These are phyloP conservation scores for Helostoma temminkii DNA, from an alignment of 2,797 vertebrate genomes.

Conservation along the genomic window DNA sequence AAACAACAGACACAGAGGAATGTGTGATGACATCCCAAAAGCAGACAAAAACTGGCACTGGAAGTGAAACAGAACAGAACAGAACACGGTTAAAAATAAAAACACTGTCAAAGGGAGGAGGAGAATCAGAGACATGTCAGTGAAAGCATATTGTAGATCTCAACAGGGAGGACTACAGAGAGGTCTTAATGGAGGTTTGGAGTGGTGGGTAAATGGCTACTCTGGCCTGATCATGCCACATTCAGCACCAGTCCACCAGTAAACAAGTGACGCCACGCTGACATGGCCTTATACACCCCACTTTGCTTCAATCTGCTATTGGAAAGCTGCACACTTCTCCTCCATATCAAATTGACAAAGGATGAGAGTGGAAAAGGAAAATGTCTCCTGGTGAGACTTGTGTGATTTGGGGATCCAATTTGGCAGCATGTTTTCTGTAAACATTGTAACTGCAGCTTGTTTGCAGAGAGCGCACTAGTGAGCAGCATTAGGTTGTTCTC, in stretches of 20 bases:
- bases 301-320: slow-evolving; percentile 65
- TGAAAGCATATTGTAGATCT: slow-evolving; percentile 34
- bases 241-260: slow-evolving; percentile 50
- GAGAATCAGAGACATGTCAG: slow-evolving; percentile 28
- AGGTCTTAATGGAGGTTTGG: slow-evolving; percentile 56
- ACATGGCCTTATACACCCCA: slow-evolving; percentile 55
- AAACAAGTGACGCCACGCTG: slow-evolving; percentile 53
- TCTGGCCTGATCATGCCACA: slow-evolving; percentile 36
- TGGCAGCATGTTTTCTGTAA: slow-evolving; percentile 69
- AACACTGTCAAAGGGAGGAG: slow-evolving; percentile 16
- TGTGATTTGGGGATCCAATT: slow-evolving; percentile 69
- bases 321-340: slow-evolving; percentile 46
- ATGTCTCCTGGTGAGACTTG: slow-evolving; percentile 59
- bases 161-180: slow-evolving; percentile 40
- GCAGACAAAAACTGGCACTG: slow-evolving; percentile 48
- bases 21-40: slow-evolving; percentile 52
- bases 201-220: slow-evolving; percentile 57
- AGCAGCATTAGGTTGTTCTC: slow-evolving; percentile 48
- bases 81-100: slow-evolving; percentile 55
- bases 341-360: slow-evolving; percentile 57
- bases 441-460: slow-evolving; percentile 65
- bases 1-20: slow-evolving; percentile 64
- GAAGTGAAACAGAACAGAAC: slow-evolving; percentile 60
- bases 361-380: slow-evolving; percentile 45
- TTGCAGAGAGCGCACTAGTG: slow-evolving; percentile 44